These are phyloP conservation scores for Parasteatoda lunata DNA, from an alignment of 2,888 invertebrate species.

Conservation along the genomic window DNA sequence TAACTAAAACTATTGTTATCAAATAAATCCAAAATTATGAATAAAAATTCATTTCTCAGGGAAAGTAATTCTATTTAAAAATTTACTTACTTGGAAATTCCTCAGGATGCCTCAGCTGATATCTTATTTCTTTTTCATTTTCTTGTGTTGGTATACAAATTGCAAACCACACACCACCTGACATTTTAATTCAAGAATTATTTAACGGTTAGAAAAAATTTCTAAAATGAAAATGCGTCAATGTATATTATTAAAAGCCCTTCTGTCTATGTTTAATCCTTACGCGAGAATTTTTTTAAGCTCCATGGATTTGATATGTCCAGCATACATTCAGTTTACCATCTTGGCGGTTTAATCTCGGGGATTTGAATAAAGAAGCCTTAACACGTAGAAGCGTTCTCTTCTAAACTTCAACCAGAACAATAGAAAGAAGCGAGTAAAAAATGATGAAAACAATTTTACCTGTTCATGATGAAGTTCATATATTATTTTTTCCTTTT, in stretches of 20 bases:
- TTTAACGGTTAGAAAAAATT: too few relatives aligned
- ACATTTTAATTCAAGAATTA: constrained; percentile 21
- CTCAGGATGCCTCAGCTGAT: neutral
- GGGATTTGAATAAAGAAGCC: constrained; percentile 9
- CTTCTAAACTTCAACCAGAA: constrained; percentile 2
- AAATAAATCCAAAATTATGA: too few relatives aligned
- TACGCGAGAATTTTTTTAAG: too few relatives aligned
- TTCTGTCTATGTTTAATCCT: too few relatives aligned
- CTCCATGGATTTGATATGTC: constrained; percentile 2
- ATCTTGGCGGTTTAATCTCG: constrained; percentile 49
- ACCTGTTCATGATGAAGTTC: constrained; percentile 12
- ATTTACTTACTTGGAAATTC: constrained; percentile 1
- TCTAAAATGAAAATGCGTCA: too few relatives aligned
- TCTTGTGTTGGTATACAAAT: constrained; percentile 56
- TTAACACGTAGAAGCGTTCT: neutral
- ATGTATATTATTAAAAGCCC: too few relatives aligned
- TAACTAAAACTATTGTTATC: too few relatives aligned
- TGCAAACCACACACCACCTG: constrained; percentile 66
- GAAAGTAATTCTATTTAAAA: neutral
- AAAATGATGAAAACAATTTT: constrained; percentile 21
- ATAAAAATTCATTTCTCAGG: too few relatives aligned
- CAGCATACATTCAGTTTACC: constrained; percentile 27
- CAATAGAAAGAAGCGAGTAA: neutral
- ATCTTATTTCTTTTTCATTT: constrained; percentile 45
- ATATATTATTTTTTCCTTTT: constrained; percentile 14